A percentile compares a stretch with the other conserved stretches of the same genome.
Evolutionary conservation across 1,140 invertebrate genomes (phyloP).

Genomic region (Euschistus heros): DNA sequence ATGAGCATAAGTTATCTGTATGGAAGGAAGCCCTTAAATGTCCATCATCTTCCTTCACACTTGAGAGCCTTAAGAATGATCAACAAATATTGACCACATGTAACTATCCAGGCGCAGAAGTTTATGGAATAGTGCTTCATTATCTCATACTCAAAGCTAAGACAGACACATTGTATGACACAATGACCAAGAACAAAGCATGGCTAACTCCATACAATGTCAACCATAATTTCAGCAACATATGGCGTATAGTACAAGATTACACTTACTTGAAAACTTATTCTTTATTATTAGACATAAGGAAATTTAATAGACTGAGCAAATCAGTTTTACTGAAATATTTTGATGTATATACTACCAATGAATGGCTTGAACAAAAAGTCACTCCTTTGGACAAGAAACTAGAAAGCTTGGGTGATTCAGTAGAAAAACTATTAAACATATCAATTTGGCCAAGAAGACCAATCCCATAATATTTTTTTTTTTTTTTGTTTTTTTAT

Average conservation of each 20-base stretch:
- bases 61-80: not conserved
- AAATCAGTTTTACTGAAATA: constrained; percentile 9
- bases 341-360: constrained; percentile 19
- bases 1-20: not conserved
- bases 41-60: not conserved
- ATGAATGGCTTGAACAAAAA: constrained; percentile 27
- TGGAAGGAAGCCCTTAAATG: constrained; percentile 16
- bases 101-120: constrained; percentile 17
- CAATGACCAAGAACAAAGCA: constrained; percentile 14
- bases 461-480: not conserved
- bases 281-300: constrained; percentile 12
- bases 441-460: constrained; percentile 24
- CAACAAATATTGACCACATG: constrained; percentile 5
- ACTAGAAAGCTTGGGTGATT: constrained; percentile 11
- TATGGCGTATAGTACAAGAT: constrained; percentile 21
- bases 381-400: constrained; percentile 19
- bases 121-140: constrained; percentile 8
- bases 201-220: constrained; percentile 24
- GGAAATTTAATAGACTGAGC: constrained; percentile 19
- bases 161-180: constrained; percentile 7
- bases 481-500: no score
- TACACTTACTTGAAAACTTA: constrained; percentile 9
- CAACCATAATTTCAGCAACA: constrained; percentile 21
- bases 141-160: constrained; percentile 17
- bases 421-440: constrained; percentile 21